phyloP scores from a whole-genome alignment of 2,888 invertebrate species.

The Timema podura region DNA sequence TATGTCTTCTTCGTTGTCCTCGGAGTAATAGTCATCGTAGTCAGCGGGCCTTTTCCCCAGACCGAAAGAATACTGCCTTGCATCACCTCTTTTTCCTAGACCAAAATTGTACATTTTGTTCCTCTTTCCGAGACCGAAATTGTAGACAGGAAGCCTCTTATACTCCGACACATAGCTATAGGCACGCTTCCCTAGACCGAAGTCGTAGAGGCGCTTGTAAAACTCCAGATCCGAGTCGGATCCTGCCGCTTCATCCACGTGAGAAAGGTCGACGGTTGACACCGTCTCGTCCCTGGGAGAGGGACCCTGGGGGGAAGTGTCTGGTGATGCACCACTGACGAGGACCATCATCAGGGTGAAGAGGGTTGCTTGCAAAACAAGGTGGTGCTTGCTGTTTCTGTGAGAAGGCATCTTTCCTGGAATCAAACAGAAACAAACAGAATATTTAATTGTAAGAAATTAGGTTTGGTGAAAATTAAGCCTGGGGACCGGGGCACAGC shows the following conservation, averaged over 20 bases:
- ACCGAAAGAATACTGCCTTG: constrained; percentile 32
- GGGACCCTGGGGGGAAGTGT: not conserved
- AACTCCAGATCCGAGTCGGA: constrained; percentile 32
- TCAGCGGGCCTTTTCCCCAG: constrained; percentile 37
- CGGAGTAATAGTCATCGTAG: constrained; percentile 40
- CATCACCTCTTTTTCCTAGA: constrained; percentile 55
- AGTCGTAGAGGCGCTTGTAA: constrained; percentile 28
- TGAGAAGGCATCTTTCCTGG: too few species aligned
- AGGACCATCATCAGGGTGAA: too few species aligned
- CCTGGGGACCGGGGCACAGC: too few species aligned
- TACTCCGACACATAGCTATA: constrained; percentile 62
- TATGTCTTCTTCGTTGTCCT: constrained; percentile 21
- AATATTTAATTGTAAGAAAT: too few species aligned
- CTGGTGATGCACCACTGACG: too few species aligned
- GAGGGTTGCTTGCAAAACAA: too few species aligned
- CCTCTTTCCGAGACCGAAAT: constrained; percentile 46
- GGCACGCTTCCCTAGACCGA: constrained; percentile 44
- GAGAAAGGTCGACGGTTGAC: not conserved
- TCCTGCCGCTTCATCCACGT: constrained; percentile 14
- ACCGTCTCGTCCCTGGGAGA: not conserved
- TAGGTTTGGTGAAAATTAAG: too few species aligned
- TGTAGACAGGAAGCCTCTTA: constrained; percentile 55
- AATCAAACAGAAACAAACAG: too few species aligned
- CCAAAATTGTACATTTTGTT: constrained; percentile 63
- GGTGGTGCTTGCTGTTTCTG: too few species aligned